Percentiles rank a stretch among this genome's conserved stretches.
These are phyloP conservation scores for Prorops nasuta DNA, from an alignment of 1,140 invertebrate genomes.

Conservation along the genomic window DNA sequence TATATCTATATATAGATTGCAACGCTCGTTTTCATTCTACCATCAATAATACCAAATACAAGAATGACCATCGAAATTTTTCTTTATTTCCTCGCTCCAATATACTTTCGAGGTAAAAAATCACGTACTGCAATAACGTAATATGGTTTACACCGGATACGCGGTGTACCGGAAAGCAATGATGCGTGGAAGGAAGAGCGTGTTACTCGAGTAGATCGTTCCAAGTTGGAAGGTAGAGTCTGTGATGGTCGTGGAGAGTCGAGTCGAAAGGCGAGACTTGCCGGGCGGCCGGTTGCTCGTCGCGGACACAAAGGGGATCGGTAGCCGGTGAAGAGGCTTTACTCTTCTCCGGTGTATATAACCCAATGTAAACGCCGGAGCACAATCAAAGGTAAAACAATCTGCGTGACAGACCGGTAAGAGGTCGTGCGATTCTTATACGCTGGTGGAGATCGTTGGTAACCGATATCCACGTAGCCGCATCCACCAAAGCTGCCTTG, in stretches of 20 bases:
- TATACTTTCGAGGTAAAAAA: no score
- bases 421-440: conserved; percentile 18
- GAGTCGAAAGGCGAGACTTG: conserved; percentile 34
- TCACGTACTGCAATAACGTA: no score
- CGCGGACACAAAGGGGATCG: conserved; percentile 35
- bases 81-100: no score
- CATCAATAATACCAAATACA: no score
- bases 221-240: conserved; percentile 12
- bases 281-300: conserved; percentile 1
- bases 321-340: conserved; percentile 27
- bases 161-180: conserved; percentile 11
- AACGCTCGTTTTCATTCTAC: no score
- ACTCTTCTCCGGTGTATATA: conserved; percentile 33
- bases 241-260: conserved; percentile 2
- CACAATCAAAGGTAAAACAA: conserved; percentile 50
- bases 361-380: conserved; percentile 19
- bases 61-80: no score
- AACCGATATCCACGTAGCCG: conserved; percentile 45
- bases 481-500: conserved; percentile 8
- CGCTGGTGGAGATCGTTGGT: conserved; percentile 28
- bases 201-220: conserved; percentile 36
- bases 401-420: conserved; percentile 41
- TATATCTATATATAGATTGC: no score
- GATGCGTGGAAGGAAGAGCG: conserved; percentile 4
- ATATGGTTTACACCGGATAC: no score